Base-by-base conservation (phyloP, 2,888 invertebrate genomes). In the Apodemia hepburni region DNA sequence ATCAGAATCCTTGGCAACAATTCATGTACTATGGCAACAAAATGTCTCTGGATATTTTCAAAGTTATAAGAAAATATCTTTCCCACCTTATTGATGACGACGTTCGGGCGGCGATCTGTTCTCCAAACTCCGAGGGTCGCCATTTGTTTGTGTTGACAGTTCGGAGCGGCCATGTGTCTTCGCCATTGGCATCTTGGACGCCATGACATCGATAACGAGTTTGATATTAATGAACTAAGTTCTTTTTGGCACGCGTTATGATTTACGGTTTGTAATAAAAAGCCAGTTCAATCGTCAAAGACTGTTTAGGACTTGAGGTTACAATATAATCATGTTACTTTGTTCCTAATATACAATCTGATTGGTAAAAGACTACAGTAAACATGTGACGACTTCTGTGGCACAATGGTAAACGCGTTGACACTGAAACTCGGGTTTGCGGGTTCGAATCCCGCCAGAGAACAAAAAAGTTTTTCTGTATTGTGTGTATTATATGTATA, bases 161-260 rank as follows among this genome's bases (percentile, higher is more conserved):
- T 54, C 11, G 27, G 27, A 27, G 22, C 27, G 54, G 54, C 54
- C 54, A 54, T 54, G 54, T 54, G 27, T 54, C 54, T 54, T 54
- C 22, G 22, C 54, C 54, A 22, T 18, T 54, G 54, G 18, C 54
- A 54, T 54, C 15, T 42, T 22, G 54, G 51, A 54, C 11, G 12
- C 22, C 11, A 11, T 42, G 27, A 11, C 54, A 27, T 54, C 54
- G 27, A 27, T 54, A 54, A 54, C 22, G 22, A 54, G 54, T 54
- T 54, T 27, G 54, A 22, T 54, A 54, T 54, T 54, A 54, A 22
- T 12, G 18, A 54, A 54, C 15, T 54, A 15, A 54, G 27, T 22
- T 12, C 54, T 54, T 54, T 42, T 54, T 54, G 54, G 27, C 15
- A 6, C 27, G 7, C 6, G 27, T 15, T 54, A 27, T 54, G n/a